These are phyloP conservation scores for Netelia melanura DNA, from an alignment of 2,888 invertebrate genomes.

Conservation along the genomic window DNA sequence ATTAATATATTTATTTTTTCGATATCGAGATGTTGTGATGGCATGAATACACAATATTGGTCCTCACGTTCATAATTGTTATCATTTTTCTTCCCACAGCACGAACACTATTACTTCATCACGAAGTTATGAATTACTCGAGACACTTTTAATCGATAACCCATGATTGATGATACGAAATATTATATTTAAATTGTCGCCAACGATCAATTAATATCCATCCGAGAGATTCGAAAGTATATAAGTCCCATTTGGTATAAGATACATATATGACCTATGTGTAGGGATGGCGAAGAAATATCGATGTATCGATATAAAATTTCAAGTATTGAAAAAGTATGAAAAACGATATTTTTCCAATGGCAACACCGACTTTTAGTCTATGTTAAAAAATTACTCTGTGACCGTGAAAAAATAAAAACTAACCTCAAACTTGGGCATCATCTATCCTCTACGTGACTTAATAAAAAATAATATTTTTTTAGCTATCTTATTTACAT, in stretches of 20 bases:
- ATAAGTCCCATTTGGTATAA: background rate
- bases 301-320: no score
- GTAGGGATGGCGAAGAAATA: no score
- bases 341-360: no score
- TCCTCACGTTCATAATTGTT: background rate
- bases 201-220: background rate
- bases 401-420: no score
- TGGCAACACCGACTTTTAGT: no score
- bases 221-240: background rate
- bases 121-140: background rate
- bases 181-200: slow-evolving; percentile 7
- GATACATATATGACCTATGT: background rate
- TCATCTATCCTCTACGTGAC: no score
- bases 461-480: no score
- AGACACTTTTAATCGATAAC: background rate
- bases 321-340: no score
- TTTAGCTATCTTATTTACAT: no score
- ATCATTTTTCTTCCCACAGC: background rate
- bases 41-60: background rate
- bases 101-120: background rate
- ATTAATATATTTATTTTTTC: background rate
- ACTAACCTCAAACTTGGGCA: no score
- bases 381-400: no score
- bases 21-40: background rate
- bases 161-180: background rate